Conservation (phyloP, 2,113 vertebrate species). For the Craseonycteris thonglongyai region DNA sequence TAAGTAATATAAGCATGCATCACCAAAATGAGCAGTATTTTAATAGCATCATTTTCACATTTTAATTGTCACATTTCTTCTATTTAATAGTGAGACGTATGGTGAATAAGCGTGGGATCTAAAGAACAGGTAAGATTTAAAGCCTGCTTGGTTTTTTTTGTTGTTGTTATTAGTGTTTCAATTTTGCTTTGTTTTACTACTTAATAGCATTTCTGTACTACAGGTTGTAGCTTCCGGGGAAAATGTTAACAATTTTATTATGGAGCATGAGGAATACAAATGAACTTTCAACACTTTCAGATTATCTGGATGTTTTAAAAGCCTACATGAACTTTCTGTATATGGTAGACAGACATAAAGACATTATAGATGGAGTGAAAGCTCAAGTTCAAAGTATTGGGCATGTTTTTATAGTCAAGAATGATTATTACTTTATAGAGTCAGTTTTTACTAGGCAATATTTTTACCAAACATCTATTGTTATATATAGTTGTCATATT, state of each 20-base stretch:
- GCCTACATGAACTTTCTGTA: background rate
- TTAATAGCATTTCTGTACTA: background rate
- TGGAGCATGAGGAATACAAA: background rate
- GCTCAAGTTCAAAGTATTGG: background rate
- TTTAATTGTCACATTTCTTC: conserved; percentile 53
- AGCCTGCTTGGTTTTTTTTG: background rate
- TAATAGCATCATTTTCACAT: conserved; percentile 34
- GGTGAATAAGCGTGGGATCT: conserved; percentile 63
- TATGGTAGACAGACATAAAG: background rate
- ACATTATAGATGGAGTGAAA: background rate
- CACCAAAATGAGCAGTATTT: conserved; percentile 32
- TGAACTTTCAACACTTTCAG: background rate
- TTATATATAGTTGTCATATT: background rate
- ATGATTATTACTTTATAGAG: background rate
- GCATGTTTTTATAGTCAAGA: background rate
- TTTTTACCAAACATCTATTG: background rate
- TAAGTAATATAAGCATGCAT: background rate
- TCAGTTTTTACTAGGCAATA: background rate
- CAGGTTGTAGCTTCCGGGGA: background rate
- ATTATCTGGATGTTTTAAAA: conserved; percentile 26
- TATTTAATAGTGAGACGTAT: conserved; percentile 72
- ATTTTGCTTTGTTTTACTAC: background rate
- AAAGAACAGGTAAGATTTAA: conserved; percentile 79
- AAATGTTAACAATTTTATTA: background rate
- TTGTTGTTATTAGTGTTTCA: background rate